Conservation (phyloP, 2,113 vertebrate genomes). For the Cyanistes caeruleus region DNA sequence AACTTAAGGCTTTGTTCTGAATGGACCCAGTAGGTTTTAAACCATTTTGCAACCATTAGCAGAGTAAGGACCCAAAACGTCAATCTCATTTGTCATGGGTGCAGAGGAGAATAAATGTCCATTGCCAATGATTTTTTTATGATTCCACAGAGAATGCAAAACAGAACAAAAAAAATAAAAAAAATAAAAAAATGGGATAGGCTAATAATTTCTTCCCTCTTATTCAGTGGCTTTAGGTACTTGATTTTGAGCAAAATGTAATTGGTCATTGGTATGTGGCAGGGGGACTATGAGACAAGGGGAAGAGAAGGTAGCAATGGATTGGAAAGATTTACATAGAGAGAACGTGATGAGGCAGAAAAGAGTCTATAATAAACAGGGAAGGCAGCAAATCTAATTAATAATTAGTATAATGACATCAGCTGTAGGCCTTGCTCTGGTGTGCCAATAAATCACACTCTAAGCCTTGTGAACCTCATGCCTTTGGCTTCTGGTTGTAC, state of each 20-base stretch:
- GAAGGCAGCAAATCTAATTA: not conserved
- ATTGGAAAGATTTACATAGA: not conserved
- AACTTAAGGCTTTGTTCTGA: not conserved
- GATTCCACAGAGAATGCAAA: not conserved
- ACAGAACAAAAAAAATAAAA: not conserved
- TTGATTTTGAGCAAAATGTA: not conserved
- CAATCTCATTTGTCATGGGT: not conserved
- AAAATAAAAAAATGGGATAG: fast-evolving
- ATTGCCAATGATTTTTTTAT: not conserved
- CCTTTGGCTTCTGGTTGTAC: not conserved
- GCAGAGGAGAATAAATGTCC: not conserved
- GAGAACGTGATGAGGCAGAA: not conserved
- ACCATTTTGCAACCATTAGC: not conserved
- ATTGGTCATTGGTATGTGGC: not conserved
- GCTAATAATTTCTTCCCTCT: not conserved
- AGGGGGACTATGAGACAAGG: not conserved
- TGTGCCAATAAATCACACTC: not conserved
- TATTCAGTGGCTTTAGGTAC: not conserved
- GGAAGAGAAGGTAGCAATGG: not conserved
- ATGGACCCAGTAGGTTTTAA: not conserved
- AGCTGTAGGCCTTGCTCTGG: not conserved
- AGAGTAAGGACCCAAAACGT: not conserved
- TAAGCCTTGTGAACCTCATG: not conserved
- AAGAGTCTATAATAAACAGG: not conserved
- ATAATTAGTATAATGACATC: not conserved